phyloP scores from a whole-genome alignment of 2,113 vertebrate genomes.

The Xerus inauris region DNA sequence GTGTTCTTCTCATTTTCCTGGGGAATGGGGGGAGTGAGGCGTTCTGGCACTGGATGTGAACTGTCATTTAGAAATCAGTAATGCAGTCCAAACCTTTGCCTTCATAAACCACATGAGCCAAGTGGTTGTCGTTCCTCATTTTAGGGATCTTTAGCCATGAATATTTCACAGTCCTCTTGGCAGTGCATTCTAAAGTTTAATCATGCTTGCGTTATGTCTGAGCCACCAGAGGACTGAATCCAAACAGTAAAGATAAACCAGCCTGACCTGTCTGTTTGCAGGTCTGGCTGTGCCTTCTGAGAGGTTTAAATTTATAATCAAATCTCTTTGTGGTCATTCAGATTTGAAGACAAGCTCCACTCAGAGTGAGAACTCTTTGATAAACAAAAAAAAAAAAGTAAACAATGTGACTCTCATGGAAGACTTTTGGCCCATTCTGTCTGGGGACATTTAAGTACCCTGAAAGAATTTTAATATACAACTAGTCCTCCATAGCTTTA shows the following conservation, averaged over 20 bases:
- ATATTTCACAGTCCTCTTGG: constrained; percentile 60
- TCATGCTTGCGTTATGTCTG: constrained; percentile 31
- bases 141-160: constrained; percentile 57
- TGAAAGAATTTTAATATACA: neutral
- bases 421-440: neutral
- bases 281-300: neutral
- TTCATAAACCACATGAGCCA: constrained; percentile 25
- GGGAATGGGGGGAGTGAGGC: neutral
- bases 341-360: constrained; percentile 14
- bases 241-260: constrained; percentile 19
- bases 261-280: neutral
- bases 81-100: constrained; percentile 33
- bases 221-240: neutral
- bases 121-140: constrained; percentile 53
- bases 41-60: neutral
- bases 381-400: neutral
- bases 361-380: neutral
- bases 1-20: neutral
- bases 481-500: neutral
- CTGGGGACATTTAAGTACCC: neutral
- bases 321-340: neutral
- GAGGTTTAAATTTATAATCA: constrained; percentile 42
- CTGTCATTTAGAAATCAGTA: constrained; percentile 44
- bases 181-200: constrained; percentile 59
- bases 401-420: neutral